Evolutionary conservation across 2,797 vertebrate genomes (phyloP).

Genomic region (Monodelphis domestica): DNA sequence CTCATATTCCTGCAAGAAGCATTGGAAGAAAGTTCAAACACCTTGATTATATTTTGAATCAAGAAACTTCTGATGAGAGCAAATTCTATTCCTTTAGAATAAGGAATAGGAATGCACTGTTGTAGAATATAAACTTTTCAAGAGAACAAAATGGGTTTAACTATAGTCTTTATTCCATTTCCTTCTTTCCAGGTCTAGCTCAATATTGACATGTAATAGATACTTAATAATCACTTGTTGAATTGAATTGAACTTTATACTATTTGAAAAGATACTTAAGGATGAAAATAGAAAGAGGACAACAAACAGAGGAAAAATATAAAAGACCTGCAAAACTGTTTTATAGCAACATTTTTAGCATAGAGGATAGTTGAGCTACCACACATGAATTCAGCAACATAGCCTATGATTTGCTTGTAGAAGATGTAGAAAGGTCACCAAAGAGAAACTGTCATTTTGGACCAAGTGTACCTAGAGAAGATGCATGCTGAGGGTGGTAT

Average conservation of each 20-base stretch:
- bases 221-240: background rate
- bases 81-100: background rate
- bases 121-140: background rate
- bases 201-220: background rate
- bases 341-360: background rate
- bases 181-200: background rate
- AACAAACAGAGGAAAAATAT: background rate
- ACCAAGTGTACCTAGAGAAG: background rate
- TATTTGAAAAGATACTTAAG: background rate
- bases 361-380: background rate
- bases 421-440: background rate
- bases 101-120: background rate
- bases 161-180: background rate
- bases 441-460: background rate
- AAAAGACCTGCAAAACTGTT: background rate
- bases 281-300: background rate
- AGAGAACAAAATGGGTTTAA: background rate
- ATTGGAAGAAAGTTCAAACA: background rate
- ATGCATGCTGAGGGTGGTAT: background rate
- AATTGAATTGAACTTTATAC: background rate
- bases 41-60: background rate
- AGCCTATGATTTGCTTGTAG: background rate
- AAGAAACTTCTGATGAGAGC: background rate
- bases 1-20: background rate
- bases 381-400: background rate